These are phyloP conservation scores for Branchellion lobata DNA, from an alignment of 2,888 invertebrate species.

Conservation along the genomic window DNA sequence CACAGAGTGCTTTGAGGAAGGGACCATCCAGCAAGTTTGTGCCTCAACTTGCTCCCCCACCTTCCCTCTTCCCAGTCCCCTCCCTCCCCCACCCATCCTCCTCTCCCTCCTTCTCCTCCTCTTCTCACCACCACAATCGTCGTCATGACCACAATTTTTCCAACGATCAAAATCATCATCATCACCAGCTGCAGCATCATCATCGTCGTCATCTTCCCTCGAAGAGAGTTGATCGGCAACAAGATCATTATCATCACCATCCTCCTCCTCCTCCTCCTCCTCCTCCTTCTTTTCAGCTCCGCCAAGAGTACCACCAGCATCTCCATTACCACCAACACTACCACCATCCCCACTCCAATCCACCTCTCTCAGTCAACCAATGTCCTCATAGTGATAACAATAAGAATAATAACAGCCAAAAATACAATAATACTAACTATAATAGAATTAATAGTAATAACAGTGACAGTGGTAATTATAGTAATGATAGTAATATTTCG, in stretches of 20 bases:
- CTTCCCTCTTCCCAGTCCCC: neutral
- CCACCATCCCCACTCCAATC: neutral
- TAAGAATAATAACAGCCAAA: neutral
- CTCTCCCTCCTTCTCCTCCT: neutral
- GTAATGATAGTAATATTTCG: neutral
- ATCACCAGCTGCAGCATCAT: neutral
- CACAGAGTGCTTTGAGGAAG: too few relatives aligned
- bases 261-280: neutral
- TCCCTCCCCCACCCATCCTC: neutral
- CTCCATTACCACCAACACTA: conserved; percentile 4
- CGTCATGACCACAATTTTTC: too few relatives aligned
- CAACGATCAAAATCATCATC: neutral
- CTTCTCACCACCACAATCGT: too few relatives aligned
- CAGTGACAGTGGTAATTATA: neutral
- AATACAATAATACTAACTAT: neutral
- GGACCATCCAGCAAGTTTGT: neutral
- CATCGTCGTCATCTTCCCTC: neutral
- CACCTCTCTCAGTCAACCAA: neutral
- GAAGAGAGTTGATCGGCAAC: neutral
- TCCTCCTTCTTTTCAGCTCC: neutral
- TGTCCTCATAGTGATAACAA: neutral
- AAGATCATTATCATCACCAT: neutral
- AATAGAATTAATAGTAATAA: neutral
- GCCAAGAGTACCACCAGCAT: neutral
- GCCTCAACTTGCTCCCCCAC: neutral